Evolutionary conservation across 2,797 vertebrate species (phyloP), one percentile per base, ranked within the genome.

Genomic region (Mormyrops attenuatus): DNA sequence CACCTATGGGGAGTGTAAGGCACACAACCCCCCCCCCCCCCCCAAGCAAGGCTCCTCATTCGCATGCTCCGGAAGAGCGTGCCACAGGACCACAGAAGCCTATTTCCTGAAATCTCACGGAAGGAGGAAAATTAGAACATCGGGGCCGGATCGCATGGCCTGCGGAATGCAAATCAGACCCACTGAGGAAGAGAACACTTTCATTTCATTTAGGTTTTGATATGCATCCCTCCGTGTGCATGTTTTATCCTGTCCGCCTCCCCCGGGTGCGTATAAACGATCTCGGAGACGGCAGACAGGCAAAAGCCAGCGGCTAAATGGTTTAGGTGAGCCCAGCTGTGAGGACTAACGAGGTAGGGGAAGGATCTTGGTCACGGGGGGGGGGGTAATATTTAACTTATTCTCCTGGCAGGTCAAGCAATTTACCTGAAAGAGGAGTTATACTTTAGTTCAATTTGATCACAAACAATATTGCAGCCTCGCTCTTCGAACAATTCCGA

Each of bases 391-490:
- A 91, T 88, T 91, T 93, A 92, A 94, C 92, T 88, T 88, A 90
- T 93, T 93, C 95, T 93, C 92, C 92, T 91, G 85, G 91, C 89
- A 90, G 92, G 89, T 90, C 88, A 89, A 90, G 85, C 89, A 90
- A 92, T 94, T 93, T 93, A 93, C 93, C 92, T 91, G 90, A 91
- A 90, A 91, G 88, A 92, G 92, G 91, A 93, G 92, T 93, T 95
- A 94, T 92, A 93, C 88, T 91, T 93, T 89, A 93, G 90, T 94
- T 94, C 91, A 93, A 91, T 91, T 91, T 93, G 90, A 92, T 90
- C 89, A 90, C 89, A 84, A 69, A 86, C 84, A 89, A 86, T 90
- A 86, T 89, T 91, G 88, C 66, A 47, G 88, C 41, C 90, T 90
- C 90, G 91, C 92, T 89, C 93, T 93, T 92, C 93, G 92, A 92